Conservation (phyloP, 2,113 vertebrate species). For the Petrocephalus microphthalmus region DNA sequence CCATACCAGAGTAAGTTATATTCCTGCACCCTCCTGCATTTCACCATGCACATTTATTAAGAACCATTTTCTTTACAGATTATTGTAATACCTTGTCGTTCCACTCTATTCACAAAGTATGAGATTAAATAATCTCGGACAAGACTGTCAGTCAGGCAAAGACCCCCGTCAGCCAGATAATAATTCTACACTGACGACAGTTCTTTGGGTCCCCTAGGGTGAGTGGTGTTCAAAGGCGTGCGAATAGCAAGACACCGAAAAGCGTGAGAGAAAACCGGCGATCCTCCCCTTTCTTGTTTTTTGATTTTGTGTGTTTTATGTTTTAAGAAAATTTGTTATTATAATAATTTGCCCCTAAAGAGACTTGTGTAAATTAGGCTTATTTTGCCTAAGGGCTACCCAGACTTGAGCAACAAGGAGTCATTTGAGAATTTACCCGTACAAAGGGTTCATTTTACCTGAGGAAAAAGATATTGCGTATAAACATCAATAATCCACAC, state of each 20-base stretch:
- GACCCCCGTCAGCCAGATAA: neutral
- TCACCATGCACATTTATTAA: neutral
- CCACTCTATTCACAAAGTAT: neutral
- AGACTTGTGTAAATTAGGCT: slow-evolving; percentile 62
- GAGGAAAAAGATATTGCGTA: slow-evolving; percentile 48
- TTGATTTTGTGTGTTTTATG: slow-evolving; percentile 46
- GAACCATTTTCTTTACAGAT: neutral
- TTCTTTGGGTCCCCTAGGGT: neutral
- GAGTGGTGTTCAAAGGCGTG: neutral
- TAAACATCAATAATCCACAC: slow-evolving; percentile 64
- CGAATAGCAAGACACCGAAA: slow-evolving; percentile 42
- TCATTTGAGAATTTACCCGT: slow-evolving; percentile 49
- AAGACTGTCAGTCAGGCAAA: neutral
- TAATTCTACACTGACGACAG: neutral
- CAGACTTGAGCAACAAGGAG: slow-evolving; percentile 45
- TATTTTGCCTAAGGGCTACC: slow-evolving; percentile 59
- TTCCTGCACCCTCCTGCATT: neutral
- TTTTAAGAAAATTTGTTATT: slow-evolving; percentile 62
- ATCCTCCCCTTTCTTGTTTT: slow-evolving; percentile 54
- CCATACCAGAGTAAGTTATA: neutral
- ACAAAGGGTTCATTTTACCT: slow-evolving; percentile 59
- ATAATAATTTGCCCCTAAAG: slow-evolving; percentile 69
- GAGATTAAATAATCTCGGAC: neutral
- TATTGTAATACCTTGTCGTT: neutral
- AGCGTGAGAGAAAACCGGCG: slow-evolving; percentile 45